A percentile compares a stretch with the other conserved stretches of the same genome.
Evolutionary conservation across 1,140 invertebrate species (phyloP).

Genomic region (Acyrthosiphon pisum): DNA sequence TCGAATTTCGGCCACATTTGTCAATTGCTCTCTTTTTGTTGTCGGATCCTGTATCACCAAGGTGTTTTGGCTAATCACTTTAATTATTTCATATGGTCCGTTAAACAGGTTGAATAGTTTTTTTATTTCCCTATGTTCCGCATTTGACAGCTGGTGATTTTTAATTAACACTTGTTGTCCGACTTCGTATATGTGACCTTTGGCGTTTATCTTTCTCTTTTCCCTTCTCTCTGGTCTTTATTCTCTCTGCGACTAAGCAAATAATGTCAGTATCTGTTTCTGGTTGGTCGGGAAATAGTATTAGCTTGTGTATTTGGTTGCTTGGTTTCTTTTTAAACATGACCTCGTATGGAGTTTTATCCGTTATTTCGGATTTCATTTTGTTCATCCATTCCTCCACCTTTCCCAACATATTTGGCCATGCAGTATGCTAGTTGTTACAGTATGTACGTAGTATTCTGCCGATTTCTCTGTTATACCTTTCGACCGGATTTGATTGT

Average conservation of each 20-base stretch:
- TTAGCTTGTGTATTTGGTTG: too few species aligned
- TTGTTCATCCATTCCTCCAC: background rate
- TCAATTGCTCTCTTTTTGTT: background rate
- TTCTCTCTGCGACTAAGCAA: too few species aligned
- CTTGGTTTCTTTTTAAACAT: too few species aligned
- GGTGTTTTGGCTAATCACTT: background rate
- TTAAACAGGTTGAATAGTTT: background rate
- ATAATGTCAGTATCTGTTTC: too few species aligned
- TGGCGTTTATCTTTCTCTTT: too few species aligned
- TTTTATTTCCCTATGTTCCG: background rate
- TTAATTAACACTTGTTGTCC: background rate
- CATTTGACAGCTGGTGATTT: background rate
- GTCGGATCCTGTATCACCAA: background rate
- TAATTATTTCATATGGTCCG: background rate
- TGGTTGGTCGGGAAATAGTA: too few species aligned
- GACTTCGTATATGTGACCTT: background rate
- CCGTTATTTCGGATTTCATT: background rate
- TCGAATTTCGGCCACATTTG: background rate
- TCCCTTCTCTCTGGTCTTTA: too few species aligned
- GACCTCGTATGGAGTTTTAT: too few species aligned
- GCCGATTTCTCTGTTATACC: constrained; percentile 1
- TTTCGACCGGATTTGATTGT: background rate
- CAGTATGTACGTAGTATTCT: background rate
- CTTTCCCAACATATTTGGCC: background rate
- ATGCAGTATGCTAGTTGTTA: background rate